Evolutionary conservation across 2,888 invertebrate species (phyloP), one percentile per base, ranked within the genome.

Genomic region (Spodoptera littoralis): DNA sequence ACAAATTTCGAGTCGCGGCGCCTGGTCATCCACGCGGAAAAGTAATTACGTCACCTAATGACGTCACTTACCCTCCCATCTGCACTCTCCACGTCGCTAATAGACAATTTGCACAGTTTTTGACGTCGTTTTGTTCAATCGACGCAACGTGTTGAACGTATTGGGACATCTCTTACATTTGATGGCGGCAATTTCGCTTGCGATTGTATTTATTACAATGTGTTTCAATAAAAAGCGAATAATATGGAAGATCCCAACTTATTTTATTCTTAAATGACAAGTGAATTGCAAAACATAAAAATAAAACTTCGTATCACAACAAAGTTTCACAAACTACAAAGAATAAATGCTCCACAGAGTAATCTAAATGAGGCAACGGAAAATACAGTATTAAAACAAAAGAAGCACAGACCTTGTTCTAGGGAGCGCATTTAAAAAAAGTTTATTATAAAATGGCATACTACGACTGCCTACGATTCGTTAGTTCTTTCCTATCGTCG

Each of bases 21-120:
- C 80, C 84, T 85, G 93, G 90, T 90, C 93, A 90, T 88, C 87
- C 92, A 91, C 85, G 93, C 90, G 93, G 92, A 93, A 94, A 94
- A 92, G 93, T 91, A 93, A 94, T 94, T 93, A 93, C 92, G 88
- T 85, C 86, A 86, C 89, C 86, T 92, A 94, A 94, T 92, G 93
- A 92, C 90, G 89, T 92, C 93, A 93, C 91, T 94, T 92, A 90
- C 88, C 87, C 89, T 85, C 86, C 85, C 80, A 76, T 82, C 77
- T 82, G 77, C 81, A 75, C 81, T 77, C 79, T 78, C 77, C 77
- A 79, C 80, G 77, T 81, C 80, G 85, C 88, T 92, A 93, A 93
- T 93, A 90, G 92, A 89, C 91, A 91, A 93, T 93, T 93, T 93
- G 86, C 88, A 84, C 86, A 87, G 84, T 90, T 90, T 89, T 89